Conservation (phyloP, 1,140 invertebrate species). For the Musca vetustissima region DNA sequence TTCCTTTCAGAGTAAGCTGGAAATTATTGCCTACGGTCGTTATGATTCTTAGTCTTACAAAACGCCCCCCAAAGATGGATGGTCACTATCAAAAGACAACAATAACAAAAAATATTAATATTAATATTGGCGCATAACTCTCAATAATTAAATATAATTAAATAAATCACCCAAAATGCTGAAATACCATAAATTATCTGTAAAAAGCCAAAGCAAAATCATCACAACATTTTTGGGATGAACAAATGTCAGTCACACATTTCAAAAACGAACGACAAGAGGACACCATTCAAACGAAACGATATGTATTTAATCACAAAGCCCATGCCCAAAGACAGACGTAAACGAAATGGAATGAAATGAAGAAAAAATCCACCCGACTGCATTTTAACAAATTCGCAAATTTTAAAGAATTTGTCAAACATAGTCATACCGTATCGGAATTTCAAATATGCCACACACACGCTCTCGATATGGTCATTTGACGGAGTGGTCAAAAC, state of each 20-base stretch:
- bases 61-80: neutral
- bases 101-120: constrained; percentile 7
- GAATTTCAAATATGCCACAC: constrained; percentile 29
- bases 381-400: constrained; percentile 23
- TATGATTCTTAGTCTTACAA: neutral
- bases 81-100: neutral
- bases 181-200: constrained; percentile 5
- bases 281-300: no score
- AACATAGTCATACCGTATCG: constrained; percentile 14
- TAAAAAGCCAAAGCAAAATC: neutral
- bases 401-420: constrained; percentile 28
- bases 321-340: neutral
- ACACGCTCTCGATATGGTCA: constrained; percentile 13
- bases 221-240: constrained; percentile 11
- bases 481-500: neutral
- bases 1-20: no score
- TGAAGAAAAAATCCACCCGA: neutral
- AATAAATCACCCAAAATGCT: constrained; percentile 7
- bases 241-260: constrained; percentile 20
- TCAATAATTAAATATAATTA: constrained; percentile 20
- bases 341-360: neutral
- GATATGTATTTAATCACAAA: no score
- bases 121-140: constrained; percentile 17
- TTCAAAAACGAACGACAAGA: neutral
- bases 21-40: no score